Conservation (phyloP, 2,113 vertebrate species). For the Rhabdomys dilectus region DNA sequence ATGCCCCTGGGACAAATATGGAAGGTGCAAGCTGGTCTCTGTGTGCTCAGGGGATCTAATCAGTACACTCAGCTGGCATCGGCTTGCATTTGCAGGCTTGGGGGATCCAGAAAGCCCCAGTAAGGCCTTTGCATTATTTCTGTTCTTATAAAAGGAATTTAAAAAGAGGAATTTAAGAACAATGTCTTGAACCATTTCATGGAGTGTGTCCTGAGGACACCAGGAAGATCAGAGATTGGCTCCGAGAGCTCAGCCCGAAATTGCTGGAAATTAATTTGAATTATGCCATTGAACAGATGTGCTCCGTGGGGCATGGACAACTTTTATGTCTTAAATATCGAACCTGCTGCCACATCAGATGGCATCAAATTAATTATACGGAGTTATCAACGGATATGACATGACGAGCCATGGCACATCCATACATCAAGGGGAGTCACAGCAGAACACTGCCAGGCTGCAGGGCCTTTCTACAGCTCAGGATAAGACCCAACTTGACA, state of each 20-base stretch:
- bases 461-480: neutral
- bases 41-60: rapidly evolving
- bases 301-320: conserved; percentile 83
- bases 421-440: conserved; percentile 45
- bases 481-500: neutral
- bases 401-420: conserved; percentile 74
- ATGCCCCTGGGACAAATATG: rapidly evolving
- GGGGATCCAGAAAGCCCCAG: neutral
- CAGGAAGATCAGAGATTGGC: neutral
- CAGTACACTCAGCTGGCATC: neutral
- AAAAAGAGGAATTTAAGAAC: neutral
- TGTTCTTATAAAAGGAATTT: neutral
- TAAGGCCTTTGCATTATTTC: neutral
- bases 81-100: no score
- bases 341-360: conserved; percentile 66
- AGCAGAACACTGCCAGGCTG: rapidly evolving
- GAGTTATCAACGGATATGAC: conserved; percentile 9
- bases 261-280: conserved; percentile 83
- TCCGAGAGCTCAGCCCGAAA: neutral
- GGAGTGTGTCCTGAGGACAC: neutral
- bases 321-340: conserved; percentile 71
- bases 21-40: neutral
- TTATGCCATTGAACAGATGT: conserved; percentile 89
- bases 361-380: conserved; percentile 74
- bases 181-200: rapidly evolving